phyloP scores from a whole-genome alignment of 2,113 vertebrate genomes.

The Sclerurus mexicanus region DNA sequence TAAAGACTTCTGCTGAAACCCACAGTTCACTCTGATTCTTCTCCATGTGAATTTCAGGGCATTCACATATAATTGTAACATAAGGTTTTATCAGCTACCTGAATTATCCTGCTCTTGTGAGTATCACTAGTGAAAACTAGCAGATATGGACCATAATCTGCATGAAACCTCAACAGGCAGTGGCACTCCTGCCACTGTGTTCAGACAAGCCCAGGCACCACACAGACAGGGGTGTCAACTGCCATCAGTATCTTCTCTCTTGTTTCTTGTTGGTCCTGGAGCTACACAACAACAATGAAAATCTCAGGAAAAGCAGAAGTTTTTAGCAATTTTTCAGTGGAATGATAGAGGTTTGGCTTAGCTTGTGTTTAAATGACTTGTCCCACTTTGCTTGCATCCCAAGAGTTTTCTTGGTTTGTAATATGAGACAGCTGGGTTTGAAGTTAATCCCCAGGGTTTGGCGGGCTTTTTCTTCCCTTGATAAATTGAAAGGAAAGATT shows the following conservation, averaged over 20 bases:
- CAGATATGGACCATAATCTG: background rate
- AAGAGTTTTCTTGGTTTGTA: background rate
- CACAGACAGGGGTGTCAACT: background rate
- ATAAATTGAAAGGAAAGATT: background rate
- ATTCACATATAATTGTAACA: background rate
- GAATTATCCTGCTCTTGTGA: background rate
- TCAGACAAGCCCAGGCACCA: background rate
- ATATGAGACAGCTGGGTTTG: background rate
- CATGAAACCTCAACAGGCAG: background rate
- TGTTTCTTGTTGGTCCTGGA: background rate
- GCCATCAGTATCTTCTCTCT: background rate
- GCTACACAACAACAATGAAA: background rate
- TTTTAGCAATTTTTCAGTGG: background rate
- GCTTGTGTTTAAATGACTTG: background rate
- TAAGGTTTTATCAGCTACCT: background rate
- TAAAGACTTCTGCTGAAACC: slow-evolving; percentile 8
- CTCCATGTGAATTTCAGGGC: background rate
- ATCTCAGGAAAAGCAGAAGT: background rate
- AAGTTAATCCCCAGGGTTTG: background rate
- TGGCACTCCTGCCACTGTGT: background rate
- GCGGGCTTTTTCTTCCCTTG: background rate
- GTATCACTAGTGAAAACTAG: background rate
- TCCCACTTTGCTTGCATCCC: background rate
- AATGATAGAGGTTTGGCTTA: background rate
- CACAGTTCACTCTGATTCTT: background rate